phyloP scores from a whole-genome alignment of 1,140 invertebrate genomes.

The Drosophila virilis region DNA sequence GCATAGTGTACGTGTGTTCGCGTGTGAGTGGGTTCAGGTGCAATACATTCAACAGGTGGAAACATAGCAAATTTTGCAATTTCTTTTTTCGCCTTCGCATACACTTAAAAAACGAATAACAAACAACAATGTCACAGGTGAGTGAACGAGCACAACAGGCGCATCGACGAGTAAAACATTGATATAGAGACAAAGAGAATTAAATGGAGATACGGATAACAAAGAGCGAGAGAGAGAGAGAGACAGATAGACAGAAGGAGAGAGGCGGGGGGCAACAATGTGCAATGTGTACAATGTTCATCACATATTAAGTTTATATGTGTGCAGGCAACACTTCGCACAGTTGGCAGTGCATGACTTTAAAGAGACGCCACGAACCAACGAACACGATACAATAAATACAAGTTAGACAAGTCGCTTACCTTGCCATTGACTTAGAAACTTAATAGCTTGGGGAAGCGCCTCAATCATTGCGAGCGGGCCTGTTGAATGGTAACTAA shows the following conservation, averaged over 20 bases:
- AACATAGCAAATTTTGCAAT: constrained; percentile 57
- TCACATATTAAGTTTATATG: constrained; percentile 14
- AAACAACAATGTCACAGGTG: constrained; percentile 58
- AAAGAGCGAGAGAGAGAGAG: constrained; percentile 17
- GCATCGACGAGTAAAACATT: constrained; percentile 25
- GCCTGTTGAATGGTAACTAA: constrained; percentile 44
- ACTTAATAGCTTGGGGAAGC: constrained; percentile 17
- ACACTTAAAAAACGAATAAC: constrained; percentile 8
- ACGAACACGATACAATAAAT: constrained; percentile 40
- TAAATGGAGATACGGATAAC: constrained; percentile 36
- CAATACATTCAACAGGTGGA: constrained; percentile 77
- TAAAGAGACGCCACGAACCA: constrained; percentile 16
- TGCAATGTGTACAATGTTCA: constrained; percentile 29
- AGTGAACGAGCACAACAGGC: constrained; percentile 32
- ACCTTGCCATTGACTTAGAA: constrained; percentile 65
- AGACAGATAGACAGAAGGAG: constrained; percentile 14
- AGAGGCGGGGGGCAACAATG: constrained; percentile 29
- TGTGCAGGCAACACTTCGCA: not conserved
- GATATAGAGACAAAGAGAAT: constrained; percentile 26
- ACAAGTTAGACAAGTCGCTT: constrained; percentile 56
- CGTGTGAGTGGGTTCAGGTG: constrained; percentile 50
- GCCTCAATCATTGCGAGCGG: constrained; percentile 38
- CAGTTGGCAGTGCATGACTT: constrained; percentile 9
- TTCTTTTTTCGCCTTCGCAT: constrained; percentile 26
- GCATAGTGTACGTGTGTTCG: constrained; percentile 24